Conservation (phyloP, 2,888 invertebrate species). For the Sphinx pinastri region DNA sequence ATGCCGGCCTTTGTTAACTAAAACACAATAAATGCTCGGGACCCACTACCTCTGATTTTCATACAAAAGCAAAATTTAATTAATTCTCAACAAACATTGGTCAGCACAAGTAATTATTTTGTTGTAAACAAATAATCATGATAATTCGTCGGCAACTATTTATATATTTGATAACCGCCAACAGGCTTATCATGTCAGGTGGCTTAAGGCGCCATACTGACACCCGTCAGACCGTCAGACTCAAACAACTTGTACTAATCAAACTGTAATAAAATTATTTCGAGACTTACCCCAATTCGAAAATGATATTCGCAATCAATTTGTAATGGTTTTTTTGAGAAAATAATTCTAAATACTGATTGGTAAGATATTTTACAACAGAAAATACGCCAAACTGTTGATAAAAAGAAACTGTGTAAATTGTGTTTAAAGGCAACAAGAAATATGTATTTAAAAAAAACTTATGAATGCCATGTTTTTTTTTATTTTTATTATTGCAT, state of each 20-base stretch:
- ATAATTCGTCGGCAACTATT: constrained; percentile 3
- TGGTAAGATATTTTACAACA: too few relatives aligned
- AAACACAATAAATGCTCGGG: too few relatives aligned
- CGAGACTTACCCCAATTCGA: neutral
- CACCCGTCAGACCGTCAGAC: constrained; percentile 1
- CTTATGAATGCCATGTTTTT: neutral
- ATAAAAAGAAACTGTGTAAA: too few relatives aligned
- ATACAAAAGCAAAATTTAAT: too few relatives aligned
- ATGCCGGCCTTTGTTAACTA: too few relatives aligned
- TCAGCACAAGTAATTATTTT: neutral
- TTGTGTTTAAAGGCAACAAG: too few relatives aligned
- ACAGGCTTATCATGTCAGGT: constrained; percentile 23
- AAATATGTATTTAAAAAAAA: too few relatives aligned
- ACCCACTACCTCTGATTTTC: too few relatives aligned
- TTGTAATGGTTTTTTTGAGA: neutral
- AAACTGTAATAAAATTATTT: constrained; percentile 12
- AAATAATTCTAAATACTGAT: neutral
- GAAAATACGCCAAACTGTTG: too few relatives aligned
- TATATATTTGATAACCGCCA: constrained; percentile 21
- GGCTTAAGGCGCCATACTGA: constrained; percentile 24
- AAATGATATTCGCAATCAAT: neutral
- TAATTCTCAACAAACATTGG: neutral
- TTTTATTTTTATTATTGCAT: too few relatives aligned
- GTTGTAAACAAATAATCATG: neutral
- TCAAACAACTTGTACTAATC: constrained; percentile 22